A percentile compares a stretch with the other conserved stretches of the same genome.
Conservation (phyloP, 2,797 vertebrate species). For the Dicrostonyx torquatus region DNA sequence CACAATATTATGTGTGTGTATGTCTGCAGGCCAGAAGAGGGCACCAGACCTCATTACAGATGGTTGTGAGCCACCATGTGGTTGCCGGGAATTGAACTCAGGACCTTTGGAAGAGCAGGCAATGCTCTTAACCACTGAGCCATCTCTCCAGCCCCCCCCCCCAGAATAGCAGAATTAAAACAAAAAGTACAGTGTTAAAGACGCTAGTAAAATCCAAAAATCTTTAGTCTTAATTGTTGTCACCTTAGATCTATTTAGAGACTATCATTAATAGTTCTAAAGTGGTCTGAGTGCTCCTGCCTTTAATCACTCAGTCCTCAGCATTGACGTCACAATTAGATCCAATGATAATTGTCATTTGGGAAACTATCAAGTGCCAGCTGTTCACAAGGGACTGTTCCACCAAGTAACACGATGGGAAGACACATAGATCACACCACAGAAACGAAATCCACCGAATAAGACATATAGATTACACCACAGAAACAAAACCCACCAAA, state of each 20-base stretch:
- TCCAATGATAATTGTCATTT: neutral
- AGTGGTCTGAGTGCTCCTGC: neutral
- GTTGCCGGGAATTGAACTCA: too few relatives aligned
- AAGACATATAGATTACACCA: neutral
- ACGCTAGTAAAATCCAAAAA: conserved; percentile 41
- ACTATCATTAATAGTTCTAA: neutral
- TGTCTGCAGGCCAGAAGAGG: too few relatives aligned
- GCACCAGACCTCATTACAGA: too few relatives aligned
- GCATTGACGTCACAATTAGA: neutral
- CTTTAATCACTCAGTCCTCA: neutral
- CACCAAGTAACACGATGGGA: neutral
- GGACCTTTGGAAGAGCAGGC: too few relatives aligned
- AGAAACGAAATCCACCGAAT: neutral
- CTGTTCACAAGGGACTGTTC: neutral
- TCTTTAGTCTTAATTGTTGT: neutral
- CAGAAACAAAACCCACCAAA: neutral
- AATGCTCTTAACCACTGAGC: too few relatives aligned
- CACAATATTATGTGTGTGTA: too few relatives aligned
- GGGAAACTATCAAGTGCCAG: neutral
- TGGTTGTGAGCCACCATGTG: too few relatives aligned
- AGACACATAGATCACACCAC: too few relatives aligned
- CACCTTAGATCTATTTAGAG: neutral
- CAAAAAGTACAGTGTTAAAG: neutral
- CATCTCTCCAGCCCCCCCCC: too few relatives aligned
- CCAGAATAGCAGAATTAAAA: neutral